These are phyloP conservation scores for Ischnus inquisitorius DNA, from an alignment of 2,888 invertebrate species.

Conservation along the genomic window DNA sequence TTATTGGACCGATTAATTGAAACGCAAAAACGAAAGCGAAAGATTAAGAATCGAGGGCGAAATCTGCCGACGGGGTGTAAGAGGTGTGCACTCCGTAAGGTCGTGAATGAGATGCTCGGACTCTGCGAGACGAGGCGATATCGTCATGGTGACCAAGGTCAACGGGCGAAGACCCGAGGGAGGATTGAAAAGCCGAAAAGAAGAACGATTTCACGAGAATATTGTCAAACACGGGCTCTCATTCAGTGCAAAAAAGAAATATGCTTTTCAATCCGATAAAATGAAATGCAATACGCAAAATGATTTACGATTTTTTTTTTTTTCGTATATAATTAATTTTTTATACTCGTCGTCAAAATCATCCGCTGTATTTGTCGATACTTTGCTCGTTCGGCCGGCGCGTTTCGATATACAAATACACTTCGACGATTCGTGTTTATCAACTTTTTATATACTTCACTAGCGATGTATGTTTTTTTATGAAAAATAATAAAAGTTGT, in stretches of 20 bases:
- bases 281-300: neutral
- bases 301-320: too few relatives aligned
- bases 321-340: too few relatives aligned
- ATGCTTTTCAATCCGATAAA: neutral
- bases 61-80: constrained; percentile 11
- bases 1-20: too few relatives aligned
- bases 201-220: neutral
- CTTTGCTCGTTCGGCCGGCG: too few relatives aligned
- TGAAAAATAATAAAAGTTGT: too few relatives aligned
- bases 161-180: constrained; percentile 16
- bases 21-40: neutral
- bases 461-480: neutral
- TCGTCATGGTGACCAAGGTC: constrained; percentile 64
- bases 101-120: constrained; percentile 23
- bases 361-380: too few relatives aligned
- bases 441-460: neutral
- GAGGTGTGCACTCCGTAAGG: neutral
- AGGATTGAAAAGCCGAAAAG: constrained; percentile 20
- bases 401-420: too few relatives aligned
- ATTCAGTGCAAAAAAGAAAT: neutral
- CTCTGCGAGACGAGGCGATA: constrained; percentile 33
- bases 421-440: too few relatives aligned
- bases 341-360: too few relatives aligned
- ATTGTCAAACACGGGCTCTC: neutral
- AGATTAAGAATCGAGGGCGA: neutral